Evolutionary conservation across 2,113 vertebrate genomes (phyloP).

Genomic region (Hydropotes inermis): DNA sequence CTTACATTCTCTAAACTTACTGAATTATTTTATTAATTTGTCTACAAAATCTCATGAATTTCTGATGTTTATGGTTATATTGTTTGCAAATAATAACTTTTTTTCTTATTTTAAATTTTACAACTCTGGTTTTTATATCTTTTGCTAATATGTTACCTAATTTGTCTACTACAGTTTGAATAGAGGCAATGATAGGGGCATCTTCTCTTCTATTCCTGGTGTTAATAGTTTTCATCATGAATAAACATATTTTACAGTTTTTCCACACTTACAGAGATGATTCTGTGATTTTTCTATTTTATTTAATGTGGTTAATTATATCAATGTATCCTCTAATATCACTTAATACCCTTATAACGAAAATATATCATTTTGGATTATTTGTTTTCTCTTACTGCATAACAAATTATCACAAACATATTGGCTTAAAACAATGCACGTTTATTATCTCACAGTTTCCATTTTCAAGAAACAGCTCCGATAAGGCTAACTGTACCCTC

Average conservation of each 20-base stretch:
- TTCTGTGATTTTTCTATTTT: not conserved
- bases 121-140: not conserved
- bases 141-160: not conserved
- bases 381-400: not conserved
- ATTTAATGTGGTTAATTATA: not conserved
- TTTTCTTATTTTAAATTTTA: not conserved
- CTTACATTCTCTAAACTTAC: not conserved
- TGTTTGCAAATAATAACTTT: not conserved
- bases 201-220: not conserved
- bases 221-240: not conserved
- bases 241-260: not conserved
- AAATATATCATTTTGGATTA: not conserved
- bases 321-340: not conserved
- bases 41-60: not conserved
- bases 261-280: not conserved
- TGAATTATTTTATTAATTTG: not conserved
- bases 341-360: not conserved
- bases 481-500: not conserved
- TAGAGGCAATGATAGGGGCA: not conserved
- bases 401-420: not conserved
- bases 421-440: not conserved
- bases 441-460: not conserved
- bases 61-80: not conserved
- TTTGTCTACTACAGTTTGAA: not conserved
- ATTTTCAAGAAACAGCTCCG: not conserved